Conservation (phyloP, 2,888 invertebrate genomes). For the Philopedon plagiatum region DNA sequence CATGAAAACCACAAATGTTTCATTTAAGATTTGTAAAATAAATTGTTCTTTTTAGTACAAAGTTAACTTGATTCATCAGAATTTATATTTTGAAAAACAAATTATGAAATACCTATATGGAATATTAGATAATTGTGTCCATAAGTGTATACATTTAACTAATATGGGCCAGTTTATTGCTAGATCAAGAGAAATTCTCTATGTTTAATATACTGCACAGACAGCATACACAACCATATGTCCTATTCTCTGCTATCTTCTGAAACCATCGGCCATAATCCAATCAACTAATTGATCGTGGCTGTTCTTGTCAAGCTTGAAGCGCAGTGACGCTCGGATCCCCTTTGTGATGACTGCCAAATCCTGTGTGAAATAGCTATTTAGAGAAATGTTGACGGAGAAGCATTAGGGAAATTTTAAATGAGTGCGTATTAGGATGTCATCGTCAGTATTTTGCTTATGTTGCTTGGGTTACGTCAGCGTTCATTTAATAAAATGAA, state of each 20-base stretch:
- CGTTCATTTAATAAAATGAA: background rate
- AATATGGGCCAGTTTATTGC: too few relatives aligned
- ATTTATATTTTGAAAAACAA: too few relatives aligned
- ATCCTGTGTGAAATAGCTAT: conserved; percentile 44
- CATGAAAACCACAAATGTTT: too few relatives aligned
- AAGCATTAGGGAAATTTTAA: conserved; percentile 5
- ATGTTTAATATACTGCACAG: background rate
- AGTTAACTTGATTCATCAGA: too few relatives aligned
- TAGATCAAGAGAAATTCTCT: background rate
- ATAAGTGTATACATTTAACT: too few relatives aligned
- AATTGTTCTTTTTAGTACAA: too few relatives aligned
- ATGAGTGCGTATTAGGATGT: conserved; percentile 9
- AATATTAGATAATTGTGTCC: too few relatives aligned
- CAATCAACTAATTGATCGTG: conserved; percentile 41
- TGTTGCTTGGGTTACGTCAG: too few relatives aligned
- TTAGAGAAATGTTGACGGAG: conserved; percentile 19
- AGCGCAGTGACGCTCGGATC: conserved; percentile 35
- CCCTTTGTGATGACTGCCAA: conserved; percentile 40
- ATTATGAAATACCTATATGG: too few relatives aligned
- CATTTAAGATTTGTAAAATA: too few relatives aligned
- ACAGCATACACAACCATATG: background rate
- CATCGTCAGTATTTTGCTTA: conserved; percentile 3
- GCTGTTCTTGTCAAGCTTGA: conserved; percentile 40
- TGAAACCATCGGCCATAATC: conserved; percentile 26
- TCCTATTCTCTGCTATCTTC: background rate